A percentile compares a stretch with the other conserved stretches of the same genome.
phyloP scores from a whole-genome alignment of 2,113 vertebrate genomes.

The Phylloscopus trochiloides region DNA sequence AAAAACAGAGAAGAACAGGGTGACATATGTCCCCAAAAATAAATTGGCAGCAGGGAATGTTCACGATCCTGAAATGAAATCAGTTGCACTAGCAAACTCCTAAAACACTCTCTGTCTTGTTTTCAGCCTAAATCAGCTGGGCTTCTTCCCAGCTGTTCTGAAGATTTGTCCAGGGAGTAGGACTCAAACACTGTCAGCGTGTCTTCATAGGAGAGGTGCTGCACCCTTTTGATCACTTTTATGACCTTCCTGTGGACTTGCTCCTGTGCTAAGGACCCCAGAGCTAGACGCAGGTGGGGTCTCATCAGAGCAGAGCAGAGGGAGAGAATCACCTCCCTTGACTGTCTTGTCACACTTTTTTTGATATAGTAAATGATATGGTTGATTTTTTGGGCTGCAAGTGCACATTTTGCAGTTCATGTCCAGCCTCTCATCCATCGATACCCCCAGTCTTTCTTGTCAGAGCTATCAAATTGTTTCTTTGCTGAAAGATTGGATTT shows the following conservation, averaged over 20 bases:
- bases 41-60: neutral
- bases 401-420: accelerated
- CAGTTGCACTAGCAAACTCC: neutral
- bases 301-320: neutral
- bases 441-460: accelerated
- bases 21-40: neutral
- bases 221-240: neutral
- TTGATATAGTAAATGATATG: neutral
- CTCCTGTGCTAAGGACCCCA: neutral
- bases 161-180: neutral
- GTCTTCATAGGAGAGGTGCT: neutral
- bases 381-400: neutral
- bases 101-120: accelerated
- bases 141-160: neutral
- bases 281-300: neutral
- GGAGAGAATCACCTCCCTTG: neutral
- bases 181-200: neutral
- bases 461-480: neutral
- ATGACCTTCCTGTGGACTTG: neutral
- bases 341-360: accelerated
- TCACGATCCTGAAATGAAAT: neutral
- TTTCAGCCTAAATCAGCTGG: neutral
- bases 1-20: no score
- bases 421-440: neutral
- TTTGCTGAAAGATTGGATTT: neutral